Percentiles rank a stretch among this genome's conserved stretches.
Evolutionary conservation across 2,888 invertebrate genomes (phyloP).

Genomic region (Apomyelois bistriatella): DNA sequence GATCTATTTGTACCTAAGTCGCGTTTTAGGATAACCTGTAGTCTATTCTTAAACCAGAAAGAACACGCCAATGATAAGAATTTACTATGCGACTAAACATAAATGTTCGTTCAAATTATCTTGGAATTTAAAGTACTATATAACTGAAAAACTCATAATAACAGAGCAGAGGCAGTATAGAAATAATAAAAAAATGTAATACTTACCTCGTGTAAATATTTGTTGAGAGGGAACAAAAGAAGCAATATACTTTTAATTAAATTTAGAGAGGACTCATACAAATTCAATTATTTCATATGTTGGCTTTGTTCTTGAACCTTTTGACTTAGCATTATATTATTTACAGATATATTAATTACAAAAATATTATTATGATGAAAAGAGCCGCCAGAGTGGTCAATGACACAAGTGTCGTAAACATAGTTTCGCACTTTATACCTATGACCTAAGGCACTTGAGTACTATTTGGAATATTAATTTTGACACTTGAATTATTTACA

Average conservation of each 20-base stretch:
- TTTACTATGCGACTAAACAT: too few relatives aligned
- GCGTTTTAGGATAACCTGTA: too few relatives aligned
- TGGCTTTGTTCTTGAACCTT: conserved; percentile 5
- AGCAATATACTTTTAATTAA: not conserved
- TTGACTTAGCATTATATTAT: not conserved
- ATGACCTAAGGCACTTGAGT: conserved; percentile 1
- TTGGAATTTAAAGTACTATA: too few relatives aligned
- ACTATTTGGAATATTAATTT: not conserved
- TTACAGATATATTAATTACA: not conserved
- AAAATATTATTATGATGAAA: not conserved
- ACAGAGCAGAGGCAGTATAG: too few relatives aligned
- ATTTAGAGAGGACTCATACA: not conserved
- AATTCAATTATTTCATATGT: not conserved
- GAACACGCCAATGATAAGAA: too few relatives aligned
- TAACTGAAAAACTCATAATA: too few relatives aligned
- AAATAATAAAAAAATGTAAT: too few relatives aligned
- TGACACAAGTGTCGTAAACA: conserved; percentile 7
- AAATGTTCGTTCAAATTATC: too few relatives aligned
- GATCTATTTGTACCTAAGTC: too few relatives aligned
- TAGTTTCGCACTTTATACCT: conserved; percentile 1
- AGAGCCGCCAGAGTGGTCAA: not conserved
- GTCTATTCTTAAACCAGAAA: too few relatives aligned
- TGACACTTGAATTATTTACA: not conserved
- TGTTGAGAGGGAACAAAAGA: too few relatives aligned
- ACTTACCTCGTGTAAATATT: too few relatives aligned